phyloP scores from a whole-genome alignment of 2,113 vertebrate genomes.

The Ploceus nigricollis region DNA sequence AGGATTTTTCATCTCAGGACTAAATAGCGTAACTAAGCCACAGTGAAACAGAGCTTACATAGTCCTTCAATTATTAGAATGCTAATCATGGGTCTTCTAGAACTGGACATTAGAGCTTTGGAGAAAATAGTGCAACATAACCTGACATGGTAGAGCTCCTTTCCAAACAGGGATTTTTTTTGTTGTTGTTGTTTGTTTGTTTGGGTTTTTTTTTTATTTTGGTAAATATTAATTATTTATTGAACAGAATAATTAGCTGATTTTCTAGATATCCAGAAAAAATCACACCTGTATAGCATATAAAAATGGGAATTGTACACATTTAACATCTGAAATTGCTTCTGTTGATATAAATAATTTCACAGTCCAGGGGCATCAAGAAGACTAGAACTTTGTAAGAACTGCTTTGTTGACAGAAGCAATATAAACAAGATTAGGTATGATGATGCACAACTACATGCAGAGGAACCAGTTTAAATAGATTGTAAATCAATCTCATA shows the following conservation, averaged over 20 bases:
- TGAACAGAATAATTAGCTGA: background rate
- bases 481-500: background rate
- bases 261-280: background rate
- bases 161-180: background rate
- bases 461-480: background rate
- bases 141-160: background rate
- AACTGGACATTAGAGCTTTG: background rate
- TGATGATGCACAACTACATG: background rate
- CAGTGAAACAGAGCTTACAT: background rate
- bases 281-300: background rate
- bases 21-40: background rate
- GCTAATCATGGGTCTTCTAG: background rate
- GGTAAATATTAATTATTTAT: background rate
- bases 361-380: background rate
- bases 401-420: background rate
- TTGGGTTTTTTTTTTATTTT: background rate
- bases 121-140: background rate
- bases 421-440: slow-evolving; percentile 12
- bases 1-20: background rate
- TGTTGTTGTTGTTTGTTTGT: background rate
- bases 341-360: background rate
- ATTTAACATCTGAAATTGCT: background rate
- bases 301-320: background rate
- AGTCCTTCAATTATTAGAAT: background rate
- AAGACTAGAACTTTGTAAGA: background rate